Conservation (phyloP, 2,797 vertebrate species). For the Acanthurus leucopareius region DNA sequence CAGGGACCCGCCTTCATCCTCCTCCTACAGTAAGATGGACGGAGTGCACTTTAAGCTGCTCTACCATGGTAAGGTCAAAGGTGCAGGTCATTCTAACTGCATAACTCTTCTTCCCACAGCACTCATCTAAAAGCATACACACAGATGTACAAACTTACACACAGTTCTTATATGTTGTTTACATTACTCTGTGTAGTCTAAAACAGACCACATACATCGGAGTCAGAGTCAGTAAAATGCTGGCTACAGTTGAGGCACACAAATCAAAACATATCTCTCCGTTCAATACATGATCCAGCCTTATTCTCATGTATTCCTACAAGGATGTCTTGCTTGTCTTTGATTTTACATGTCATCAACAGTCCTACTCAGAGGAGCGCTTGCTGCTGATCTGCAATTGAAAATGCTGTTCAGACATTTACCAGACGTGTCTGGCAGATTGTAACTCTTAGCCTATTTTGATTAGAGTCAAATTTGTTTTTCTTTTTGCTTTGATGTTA, state of each 20-base stretch:
- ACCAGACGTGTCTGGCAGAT: slow-evolving; percentile 1
- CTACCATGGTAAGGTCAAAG: slow-evolving; percentile 89
- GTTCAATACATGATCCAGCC: neutral
- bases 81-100: neutral
- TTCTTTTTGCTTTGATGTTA: slow-evolving; percentile 20
- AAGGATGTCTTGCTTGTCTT: slow-evolving; percentile 13
- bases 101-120: neutral
- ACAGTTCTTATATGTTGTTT: neutral
- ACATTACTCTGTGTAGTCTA: neutral
- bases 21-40: slow-evolving; percentile 84
- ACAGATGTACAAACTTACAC: neutral
- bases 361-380: slow-evolving; percentile 4
- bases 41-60: slow-evolving; percentile 92
- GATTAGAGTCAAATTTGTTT: slow-evolving; percentile 19
- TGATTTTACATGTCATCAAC: slow-evolving; percentile 42
- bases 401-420: slow-evolving; percentile 9
- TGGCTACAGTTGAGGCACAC: neutral
- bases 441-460: neutral
- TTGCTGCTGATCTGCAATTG: slow-evolving; percentile 34
- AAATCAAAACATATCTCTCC: no score
- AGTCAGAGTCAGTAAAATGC: neutral
- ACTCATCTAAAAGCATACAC: neutral
- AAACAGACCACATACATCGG: neutral
- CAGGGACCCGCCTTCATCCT: slow-evolving; percentile 70
- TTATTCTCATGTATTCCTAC: slow-evolving; percentile 2